A percentile compares a stretch with the other conserved stretches of the same genome.
These are phyloP conservation scores for Nannoperca obscura DNA, from an alignment of 2,797 vertebrate species.

Conservation along the genomic window DNA sequence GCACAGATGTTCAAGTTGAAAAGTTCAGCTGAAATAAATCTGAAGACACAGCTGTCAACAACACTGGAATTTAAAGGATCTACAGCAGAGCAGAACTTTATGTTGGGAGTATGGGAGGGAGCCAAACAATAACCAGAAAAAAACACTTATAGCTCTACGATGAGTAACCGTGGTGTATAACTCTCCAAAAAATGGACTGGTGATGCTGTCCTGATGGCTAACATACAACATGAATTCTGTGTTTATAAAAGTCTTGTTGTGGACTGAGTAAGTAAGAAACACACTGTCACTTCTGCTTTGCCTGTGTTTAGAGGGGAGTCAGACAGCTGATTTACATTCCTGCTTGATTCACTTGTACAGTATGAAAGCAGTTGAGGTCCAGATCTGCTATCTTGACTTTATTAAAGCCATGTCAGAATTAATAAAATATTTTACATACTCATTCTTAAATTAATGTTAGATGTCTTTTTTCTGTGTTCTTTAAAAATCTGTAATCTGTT, in stretches of 20 bases:
- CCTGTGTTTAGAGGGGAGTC: slow-evolving; percentile 59
- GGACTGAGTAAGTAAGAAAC: slow-evolving; percentile 19
- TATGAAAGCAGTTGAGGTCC: slow-evolving; percentile 23
- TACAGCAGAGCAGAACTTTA: slow-evolving; percentile 41
- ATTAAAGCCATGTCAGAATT: not conserved
- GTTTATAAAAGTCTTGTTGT: slow-evolving; percentile 44
- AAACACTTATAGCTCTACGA: slow-evolving; percentile 13
- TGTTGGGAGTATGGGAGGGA: slow-evolving; percentile 22
- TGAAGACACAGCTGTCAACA: slow-evolving; percentile 30
- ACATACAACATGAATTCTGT: slow-evolving; percentile 13
- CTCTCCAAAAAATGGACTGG: slow-evolving; percentile 40
- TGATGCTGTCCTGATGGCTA: not conserved
- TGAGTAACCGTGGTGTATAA: not conserved
- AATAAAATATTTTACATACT: not conserved
- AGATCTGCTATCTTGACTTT: slow-evolving; percentile 5
- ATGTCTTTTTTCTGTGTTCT: not conserved
- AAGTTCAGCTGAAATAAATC: slow-evolving; percentile 60
- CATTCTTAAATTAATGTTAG: not conserved
- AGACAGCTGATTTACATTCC: slow-evolving; percentile 68
- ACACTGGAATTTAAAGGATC: slow-evolving; percentile 28
- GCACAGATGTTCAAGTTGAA: slow-evolving; percentile 62
- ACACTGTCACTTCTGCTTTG: slow-evolving; percentile 25
- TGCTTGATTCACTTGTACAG: slow-evolving; percentile 37
- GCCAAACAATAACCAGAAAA: slow-evolving; percentile 51
- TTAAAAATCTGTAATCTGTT: not conserved